phyloP scores from a whole-genome alignment of 2,888 invertebrate genomes.

The Apamea monoglypha region DNA sequence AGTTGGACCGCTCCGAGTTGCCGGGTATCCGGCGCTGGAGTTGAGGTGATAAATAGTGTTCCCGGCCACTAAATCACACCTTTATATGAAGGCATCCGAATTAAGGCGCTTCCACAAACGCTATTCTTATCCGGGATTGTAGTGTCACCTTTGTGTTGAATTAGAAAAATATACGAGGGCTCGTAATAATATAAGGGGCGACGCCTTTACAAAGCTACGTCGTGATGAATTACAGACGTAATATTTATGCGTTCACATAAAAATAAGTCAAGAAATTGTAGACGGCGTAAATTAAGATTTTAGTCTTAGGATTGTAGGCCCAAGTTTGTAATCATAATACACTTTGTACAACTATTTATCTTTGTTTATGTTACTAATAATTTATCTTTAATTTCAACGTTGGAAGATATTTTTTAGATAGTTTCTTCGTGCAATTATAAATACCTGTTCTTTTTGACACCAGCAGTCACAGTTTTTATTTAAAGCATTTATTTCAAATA shows the following conservation, averaged over 20 bases:
- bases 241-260: slow-evolving; percentile 45
- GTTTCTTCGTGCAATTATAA: not conserved
- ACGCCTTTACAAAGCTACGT: slow-evolving; percentile 47
- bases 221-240: slow-evolving; percentile 49
- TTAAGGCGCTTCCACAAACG: slow-evolving; percentile 64
- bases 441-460: not conserved
- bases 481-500: too few species aligned
- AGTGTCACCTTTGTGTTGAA: slow-evolving; percentile 64
- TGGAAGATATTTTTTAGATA: not conserved
- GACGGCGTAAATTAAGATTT: slow-evolving; percentile 43
- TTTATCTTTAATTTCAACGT: not conserved
- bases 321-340: slow-evolving; percentile 28
- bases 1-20: slow-evolving; percentile 68
- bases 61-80: slow-evolving; percentile 75
- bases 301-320: slow-evolving; percentile 2
- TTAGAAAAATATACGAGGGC: slow-evolving; percentile 64
- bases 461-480: not conserved
- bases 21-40: slow-evolving; percentile 64
- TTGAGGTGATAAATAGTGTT: slow-evolving; percentile 74
- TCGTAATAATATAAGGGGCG: slow-evolving; percentile 51
- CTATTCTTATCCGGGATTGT: slow-evolving; percentile 62
- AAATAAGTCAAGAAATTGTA: slow-evolving; percentile 44
- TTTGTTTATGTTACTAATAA: slow-evolving; percentile 3
- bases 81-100: slow-evolving; percentile 73
- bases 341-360: slow-evolving; percentile 28